Conservation (phyloP, 2,797 vertebrate genomes). For the Pipistrellus nathusii region DNA sequence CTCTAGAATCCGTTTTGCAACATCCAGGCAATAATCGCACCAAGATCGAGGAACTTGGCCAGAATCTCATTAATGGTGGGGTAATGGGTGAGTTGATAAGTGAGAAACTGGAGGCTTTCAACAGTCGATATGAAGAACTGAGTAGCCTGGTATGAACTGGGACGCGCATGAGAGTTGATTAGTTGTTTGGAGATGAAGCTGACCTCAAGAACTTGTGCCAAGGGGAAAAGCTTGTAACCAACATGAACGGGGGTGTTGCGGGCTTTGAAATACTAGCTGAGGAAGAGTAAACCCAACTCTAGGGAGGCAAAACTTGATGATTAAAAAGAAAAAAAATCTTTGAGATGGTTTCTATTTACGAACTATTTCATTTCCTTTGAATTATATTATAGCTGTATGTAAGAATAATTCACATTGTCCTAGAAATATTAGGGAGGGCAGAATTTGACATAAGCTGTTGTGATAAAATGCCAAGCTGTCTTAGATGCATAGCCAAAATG, state of each 20-base stretch:
- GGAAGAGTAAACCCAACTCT: background rate
- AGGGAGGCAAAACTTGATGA: background rate
- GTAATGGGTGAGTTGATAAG: conserved; percentile 98
- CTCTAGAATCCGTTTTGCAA: conserved; percentile 94
- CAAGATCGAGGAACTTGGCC: conserved; percentile 97
- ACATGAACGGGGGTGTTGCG: fast-evolving
- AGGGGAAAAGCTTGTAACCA: background rate
- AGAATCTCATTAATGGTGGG: conserved; percentile 98
- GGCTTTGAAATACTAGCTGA: background rate
- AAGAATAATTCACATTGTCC: background rate
- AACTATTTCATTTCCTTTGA: conserved; percentile 29
- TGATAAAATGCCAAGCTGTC: background rate
- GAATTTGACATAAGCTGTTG: background rate
- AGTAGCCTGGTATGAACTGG: conserved; percentile 92
- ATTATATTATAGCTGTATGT: background rate
- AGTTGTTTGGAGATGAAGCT: background rate
- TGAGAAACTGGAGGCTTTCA: conserved; percentile 96
- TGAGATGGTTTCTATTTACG: background rate
- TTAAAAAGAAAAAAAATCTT: background rate
- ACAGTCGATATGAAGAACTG: conserved; percentile 94
- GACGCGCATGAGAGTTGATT: background rate
- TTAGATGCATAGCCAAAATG: background rate
- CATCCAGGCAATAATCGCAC: conserved; percentile 98
- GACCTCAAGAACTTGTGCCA: background rate
- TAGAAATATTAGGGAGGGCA: background rate